Evolutionary conservation across 2,888 invertebrate genomes (phyloP).

Genomic region (Capitulum mitella): DNA sequence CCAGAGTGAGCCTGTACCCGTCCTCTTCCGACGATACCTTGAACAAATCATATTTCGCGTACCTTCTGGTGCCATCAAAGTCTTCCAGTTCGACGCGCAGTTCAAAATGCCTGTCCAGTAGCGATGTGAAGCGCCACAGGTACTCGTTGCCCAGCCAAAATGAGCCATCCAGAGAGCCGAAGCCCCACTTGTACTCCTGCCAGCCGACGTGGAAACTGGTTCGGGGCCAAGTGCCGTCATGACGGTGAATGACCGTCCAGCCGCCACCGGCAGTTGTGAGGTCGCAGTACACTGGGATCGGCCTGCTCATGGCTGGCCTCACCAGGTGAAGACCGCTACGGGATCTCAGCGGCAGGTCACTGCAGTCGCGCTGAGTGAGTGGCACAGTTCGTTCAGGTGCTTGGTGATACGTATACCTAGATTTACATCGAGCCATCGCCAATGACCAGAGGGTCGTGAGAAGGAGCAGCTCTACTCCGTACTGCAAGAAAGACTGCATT

Average conservation of each 20-base stretch:
- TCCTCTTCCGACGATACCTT: neutral
- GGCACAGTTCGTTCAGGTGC: too few species aligned
- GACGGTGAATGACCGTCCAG: too few species aligned
- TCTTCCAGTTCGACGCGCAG: neutral
- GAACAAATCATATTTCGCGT: neutral
- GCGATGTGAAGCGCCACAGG: neutral
- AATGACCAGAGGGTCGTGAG: too few species aligned
- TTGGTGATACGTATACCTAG: too few species aligned
- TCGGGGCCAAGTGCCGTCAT: too few species aligned
- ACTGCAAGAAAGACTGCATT: too few species aligned
- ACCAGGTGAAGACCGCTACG: neutral
- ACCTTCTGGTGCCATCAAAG: neutral
- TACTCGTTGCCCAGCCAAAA: neutral
- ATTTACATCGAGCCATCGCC: too few species aligned
- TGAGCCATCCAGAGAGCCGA: neutral
- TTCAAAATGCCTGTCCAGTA: neutral
- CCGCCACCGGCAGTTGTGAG: neutral
- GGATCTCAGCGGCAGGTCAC: neutral
- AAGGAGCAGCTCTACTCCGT: too few species aligned
- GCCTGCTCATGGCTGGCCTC: neutral
- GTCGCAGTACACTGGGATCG: neutral
- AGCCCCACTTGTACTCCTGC: neutral
- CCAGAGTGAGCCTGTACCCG: neutral
- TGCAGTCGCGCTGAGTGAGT: slow-evolving; percentile 7
- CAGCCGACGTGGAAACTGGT: neutral